Percentiles rank a stretch among this genome's conserved stretches.
These are phyloP conservation scores for Anoplophora glabripennis DNA, from an alignment of 1,140 invertebrate species.

Conservation along the genomic window DNA sequence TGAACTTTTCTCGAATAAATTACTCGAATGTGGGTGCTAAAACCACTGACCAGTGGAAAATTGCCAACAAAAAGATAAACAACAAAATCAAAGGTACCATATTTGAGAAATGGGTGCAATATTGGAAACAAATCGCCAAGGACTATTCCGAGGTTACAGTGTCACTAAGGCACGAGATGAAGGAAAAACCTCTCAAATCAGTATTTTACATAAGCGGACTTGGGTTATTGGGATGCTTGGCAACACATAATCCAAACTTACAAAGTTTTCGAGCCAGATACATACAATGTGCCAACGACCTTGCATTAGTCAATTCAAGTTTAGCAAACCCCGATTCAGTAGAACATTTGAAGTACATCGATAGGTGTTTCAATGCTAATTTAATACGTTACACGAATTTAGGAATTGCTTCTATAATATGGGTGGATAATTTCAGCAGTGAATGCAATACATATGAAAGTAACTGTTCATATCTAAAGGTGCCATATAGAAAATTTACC, in stretches of 20 bases:
- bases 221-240: constrained; percentile 48
- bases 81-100: constrained; percentile 57
- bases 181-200: constrained; percentile 57
- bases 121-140: constrained; percentile 59
- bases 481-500: constrained; percentile 58
- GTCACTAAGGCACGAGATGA: constrained; percentile 56
- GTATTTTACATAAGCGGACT: constrained; percentile 51
- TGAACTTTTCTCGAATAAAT: constrained; percentile 10
- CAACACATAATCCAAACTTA: constrained; percentile 65
- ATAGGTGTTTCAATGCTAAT: constrained; percentile 64
- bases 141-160: constrained; percentile 61
- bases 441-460: constrained; percentile 67
- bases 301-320: constrained; percentile 62
- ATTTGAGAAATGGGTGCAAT: constrained; percentile 62
- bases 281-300: constrained; percentile 57
- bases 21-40: constrained; percentile 8
- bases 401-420: constrained; percentile 71
- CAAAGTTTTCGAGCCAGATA: constrained; percentile 59
- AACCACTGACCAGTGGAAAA: constrained; percentile 20
- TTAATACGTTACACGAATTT: constrained; percentile 63
- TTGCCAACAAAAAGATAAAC: constrained; percentile 24
- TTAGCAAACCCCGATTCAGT: constrained; percentile 67
- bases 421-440: constrained; percentile 66
- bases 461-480: constrained; percentile 68
- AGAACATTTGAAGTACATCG: constrained; percentile 61